Base-by-base conservation (phyloP, 2,888 invertebrate genomes). In the Trichogramma evanescens region DNA sequence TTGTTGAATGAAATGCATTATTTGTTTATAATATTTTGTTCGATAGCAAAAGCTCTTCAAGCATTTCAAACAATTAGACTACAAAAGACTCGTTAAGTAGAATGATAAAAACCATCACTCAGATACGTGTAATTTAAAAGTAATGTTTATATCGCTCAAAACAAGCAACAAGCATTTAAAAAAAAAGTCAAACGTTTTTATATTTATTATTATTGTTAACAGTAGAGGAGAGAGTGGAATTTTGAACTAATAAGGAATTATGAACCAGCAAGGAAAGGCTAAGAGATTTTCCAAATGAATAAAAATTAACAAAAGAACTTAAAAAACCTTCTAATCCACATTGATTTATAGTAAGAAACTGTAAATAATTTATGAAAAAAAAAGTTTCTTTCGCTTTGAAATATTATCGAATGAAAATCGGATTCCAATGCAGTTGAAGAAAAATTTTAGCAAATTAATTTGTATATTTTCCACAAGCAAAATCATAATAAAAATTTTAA, bases 111-210 rank as follows among this genome's bases (percentile, higher is more conserved):
- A 46, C 39, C 50, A 41, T 39, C 40, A 48, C 46, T 48, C 55
- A 45, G 2, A 45, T 45, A 45, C 45, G n/a, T 9, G 45, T 9
- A 45, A 26, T 26, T 26, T 26, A 26, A 26, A 26, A 26, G 26
- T 26, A 26, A 26, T 69, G 26, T 26, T 26, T 26, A 26, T 26
- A 26, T 26, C 26, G 26, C 26, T 26, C 26, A 26, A 69, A 72
- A 70, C 75, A 77, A 72, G 77, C 77, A 77, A 72, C 76, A 77
- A 72, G 74, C 76, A 76, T 69, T 74, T 71, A 71, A 66, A 69
- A 71, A 71, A 26, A 26, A 26, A 26, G 26, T 26, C 26, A 26
- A 26, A 26, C 26, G 26, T 26, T 26, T 26, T 26, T 26, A 26
- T 26, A 26, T 2, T 26, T 26, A 26, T 26, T 26, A 26, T 26